Evolutionary conservation across 2,113 vertebrate species (phyloP), one percentile per base, ranked within the genome.

Genomic region (Nothobranchius kuhntae): DNA sequence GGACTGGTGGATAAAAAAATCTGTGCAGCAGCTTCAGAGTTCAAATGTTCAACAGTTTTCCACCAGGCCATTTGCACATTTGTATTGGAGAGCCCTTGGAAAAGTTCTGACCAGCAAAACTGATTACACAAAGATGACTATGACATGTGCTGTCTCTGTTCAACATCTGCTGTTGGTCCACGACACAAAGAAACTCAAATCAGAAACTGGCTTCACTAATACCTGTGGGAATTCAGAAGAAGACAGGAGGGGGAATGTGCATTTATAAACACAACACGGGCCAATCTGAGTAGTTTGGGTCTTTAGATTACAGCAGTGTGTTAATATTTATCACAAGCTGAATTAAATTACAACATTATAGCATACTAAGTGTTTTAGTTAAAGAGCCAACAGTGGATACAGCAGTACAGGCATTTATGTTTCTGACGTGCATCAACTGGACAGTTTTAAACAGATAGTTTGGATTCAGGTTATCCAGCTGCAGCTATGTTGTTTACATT

Each of bases 91-190:
- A 60, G 17, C 45, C 1, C 8, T 51, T 48, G 36, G 56, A 54
- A 63, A 56, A 4, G 0, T 44, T 53, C 2, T 9, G 9, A 24
- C 68, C 17, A 61, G 38, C 47, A 13, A 54, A 71, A 68, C 65
- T 8, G 60, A 65, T 65, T 57, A 5, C 71, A 59, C 9, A 60
- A 40, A 65, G 40, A 68, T 40, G 13, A 46, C 80, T n/a, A 82
- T 42, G 73, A 82, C 68, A 82, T 89, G 66, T 73, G 64, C 66
- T 77, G 68, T 65, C 48, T 70, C 8, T 74, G 67, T 38, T 42
- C 63, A 68, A 75, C 55, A 76, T 74, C 58, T 82, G 67, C 65
- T 53, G 48, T 24, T 69, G 46, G 58, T 62, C 30, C 55, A 52
- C 69, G 21, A 71, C 42, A 54, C 35, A 26, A 54, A 30, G 36